phyloP scores from a whole-genome alignment of 2,797 vertebrate species.

The Novumbra hubbsi region DNA sequence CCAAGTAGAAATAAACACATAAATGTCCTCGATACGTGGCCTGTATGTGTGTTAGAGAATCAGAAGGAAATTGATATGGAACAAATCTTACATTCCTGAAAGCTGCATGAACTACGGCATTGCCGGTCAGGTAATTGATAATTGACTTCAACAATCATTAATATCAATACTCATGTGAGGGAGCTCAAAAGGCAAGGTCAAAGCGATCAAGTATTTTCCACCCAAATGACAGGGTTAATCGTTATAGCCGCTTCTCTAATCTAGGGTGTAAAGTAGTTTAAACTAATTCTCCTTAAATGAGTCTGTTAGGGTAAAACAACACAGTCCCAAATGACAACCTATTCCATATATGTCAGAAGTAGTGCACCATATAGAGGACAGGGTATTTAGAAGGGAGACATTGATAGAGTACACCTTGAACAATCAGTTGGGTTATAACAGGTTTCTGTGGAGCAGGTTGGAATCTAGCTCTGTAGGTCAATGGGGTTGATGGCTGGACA shows the following conservation, averaged over 20 bases:
- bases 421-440: neutral
- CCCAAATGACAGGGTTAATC: conserved; percentile 66
- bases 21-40: neutral
- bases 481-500: conserved; percentile 30
- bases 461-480: conserved; percentile 4
- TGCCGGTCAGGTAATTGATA: conserved; percentile 47
- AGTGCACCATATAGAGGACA: neutral
- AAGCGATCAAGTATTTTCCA: conserved; percentile 60
- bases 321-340: neutral
- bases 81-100: conserved; percentile 3
- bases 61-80: too few species aligned
- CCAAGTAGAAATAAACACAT: neutral
- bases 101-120: conserved; percentile 36
- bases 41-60: neutral
- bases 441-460: conserved; percentile 9
- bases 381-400: neutral
- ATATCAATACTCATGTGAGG: conserved; percentile 70
- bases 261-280: conserved; percentile 10
- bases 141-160: conserved; percentile 63
- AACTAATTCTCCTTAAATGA: neutral
- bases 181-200: conserved; percentile 66
- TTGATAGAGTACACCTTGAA: neutral
- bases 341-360: neutral
- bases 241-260: conserved; percentile 18
- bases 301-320: neutral